These are phyloP conservation scores for Odontamblyopus rebecca DNA, from an alignment of 2,797 vertebrate genomes.

Conservation along the genomic window DNA sequence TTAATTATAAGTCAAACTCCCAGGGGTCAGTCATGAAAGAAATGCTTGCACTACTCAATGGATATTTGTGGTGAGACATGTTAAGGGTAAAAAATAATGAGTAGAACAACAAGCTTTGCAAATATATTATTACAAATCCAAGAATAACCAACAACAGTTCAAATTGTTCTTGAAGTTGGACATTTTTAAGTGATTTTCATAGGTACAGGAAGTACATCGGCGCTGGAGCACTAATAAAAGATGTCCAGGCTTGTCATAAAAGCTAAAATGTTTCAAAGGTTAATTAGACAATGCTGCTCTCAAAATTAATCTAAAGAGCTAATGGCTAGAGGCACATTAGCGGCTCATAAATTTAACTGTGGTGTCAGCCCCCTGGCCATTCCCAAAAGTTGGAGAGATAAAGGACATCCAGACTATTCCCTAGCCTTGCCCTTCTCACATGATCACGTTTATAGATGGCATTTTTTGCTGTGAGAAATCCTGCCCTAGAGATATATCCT, in stretches of 20 bases:
- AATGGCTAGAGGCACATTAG: background rate
- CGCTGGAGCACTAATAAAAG: background rate
- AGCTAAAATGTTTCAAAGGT: background rate
- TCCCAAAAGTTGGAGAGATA: background rate
- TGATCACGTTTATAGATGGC: background rate
- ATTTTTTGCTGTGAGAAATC: background rate
- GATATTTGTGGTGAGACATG: too few relatives aligned
- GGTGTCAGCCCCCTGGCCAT: background rate
- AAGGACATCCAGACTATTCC: background rate
- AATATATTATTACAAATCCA: too few relatives aligned
- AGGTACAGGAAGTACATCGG: background rate
- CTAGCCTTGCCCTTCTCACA: background rate
- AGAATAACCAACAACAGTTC: background rate
- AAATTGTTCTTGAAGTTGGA: background rate
- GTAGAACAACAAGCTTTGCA: too few relatives aligned
- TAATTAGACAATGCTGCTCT: constrained; percentile 2
- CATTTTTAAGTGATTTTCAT: background rate
- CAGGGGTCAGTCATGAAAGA: too few relatives aligned
- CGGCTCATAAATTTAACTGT: background rate
- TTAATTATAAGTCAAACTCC: too few relatives aligned
- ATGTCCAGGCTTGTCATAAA: constrained; percentile 1
- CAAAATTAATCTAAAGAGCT: constrained; percentile 3
- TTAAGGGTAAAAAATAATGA: too few relatives aligned
- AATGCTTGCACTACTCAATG: too few relatives aligned
- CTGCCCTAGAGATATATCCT: background rate